These are phyloP conservation scores for Sylvilagus bachmani DNA, from an alignment of 2,113 vertebrate species.

Conservation along the genomic window DNA sequence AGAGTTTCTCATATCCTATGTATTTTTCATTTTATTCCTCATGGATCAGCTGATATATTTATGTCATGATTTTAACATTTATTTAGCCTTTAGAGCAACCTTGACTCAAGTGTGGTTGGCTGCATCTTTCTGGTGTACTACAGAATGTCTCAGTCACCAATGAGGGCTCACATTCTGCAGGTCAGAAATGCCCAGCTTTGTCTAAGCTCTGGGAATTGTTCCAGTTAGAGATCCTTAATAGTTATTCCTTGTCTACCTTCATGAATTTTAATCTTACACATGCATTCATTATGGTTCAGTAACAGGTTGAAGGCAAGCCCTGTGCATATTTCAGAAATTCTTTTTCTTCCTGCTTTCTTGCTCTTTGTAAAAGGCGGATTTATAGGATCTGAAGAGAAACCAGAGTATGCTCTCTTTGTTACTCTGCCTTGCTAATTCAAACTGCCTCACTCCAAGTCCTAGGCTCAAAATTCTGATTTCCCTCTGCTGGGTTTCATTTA, in stretches of 20 bases:
- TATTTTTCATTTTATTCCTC: neutral
- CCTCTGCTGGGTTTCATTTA: neutral
- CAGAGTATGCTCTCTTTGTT: neutral
- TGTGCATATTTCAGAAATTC: neutral
- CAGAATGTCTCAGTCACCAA: neutral
- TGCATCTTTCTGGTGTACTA: neutral
- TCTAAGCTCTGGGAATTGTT: neutral
- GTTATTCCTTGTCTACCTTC: neutral
- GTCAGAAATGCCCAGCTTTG: neutral
- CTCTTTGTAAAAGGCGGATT: neutral
- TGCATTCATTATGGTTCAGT: neutral
- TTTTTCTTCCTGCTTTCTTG: neutral
- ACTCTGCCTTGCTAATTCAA: neutral
- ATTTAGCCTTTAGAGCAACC: neutral
- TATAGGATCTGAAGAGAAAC: too few relatives aligned
- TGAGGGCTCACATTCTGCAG: neutral
- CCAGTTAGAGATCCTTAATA: neutral
- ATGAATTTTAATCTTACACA: neutral
- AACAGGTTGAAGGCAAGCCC: neutral
- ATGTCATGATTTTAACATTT: neutral
- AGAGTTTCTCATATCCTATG: neutral
- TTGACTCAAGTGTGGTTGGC: neutral
- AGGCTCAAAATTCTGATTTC: neutral
- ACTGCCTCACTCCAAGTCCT: neutral
- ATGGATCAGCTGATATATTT: neutral